Evolutionary conservation across 2,797 vertebrate species (phyloP), one percentile per base, ranked within the genome.

Genomic region (Clarias pachynema): DNA sequence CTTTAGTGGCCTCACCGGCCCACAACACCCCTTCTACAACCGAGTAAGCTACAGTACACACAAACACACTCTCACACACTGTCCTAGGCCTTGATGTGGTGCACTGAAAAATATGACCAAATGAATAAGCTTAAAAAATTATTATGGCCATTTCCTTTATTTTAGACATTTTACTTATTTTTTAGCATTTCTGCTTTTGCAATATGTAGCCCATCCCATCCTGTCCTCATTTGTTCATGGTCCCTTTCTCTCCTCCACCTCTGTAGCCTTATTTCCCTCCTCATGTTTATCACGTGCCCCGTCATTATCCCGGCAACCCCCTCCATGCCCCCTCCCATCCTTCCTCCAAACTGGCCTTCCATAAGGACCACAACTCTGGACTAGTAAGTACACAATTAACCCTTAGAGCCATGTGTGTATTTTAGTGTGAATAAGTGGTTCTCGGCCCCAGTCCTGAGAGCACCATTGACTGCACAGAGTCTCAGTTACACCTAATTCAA

Each of bases 181-280:
- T 62, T 37, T 37, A 20, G 26, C 10, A 3, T 16, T 78, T 59
- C 69, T 65, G 26, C 31, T 68, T 85, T 44, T n/a, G 18, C 49
- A 65, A 31, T 84, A 74, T 84, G 24, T 37, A 66, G 8, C 80
- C 69, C 85, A 84, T 90, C 87, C 84, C 82, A 40, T 92, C 89
- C 92, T 87, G 89, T 90, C 92, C 91, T 90, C 82, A 83, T 93
- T 93, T 90, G 84, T 81, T 92, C 83, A 62, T 91, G 75, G 89
- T 93, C 93, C 93, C 94, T 80, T 63, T 77, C 65, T 94, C 91
- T 93, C 94, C 93, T 94, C 93, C 94, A 94, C 93, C 95, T 96
- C 93, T 93, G 93, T 94, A 99, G 98, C 98, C 98, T 94, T 99
- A 99, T 97, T 99, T 99, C 95, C 97, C 97, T 95, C 97, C 98